Evolutionary conservation across 2,888 invertebrate species (phyloP), one percentile per base, ranked within the genome.

Genomic region (Hyppa rectilinea): DNA sequence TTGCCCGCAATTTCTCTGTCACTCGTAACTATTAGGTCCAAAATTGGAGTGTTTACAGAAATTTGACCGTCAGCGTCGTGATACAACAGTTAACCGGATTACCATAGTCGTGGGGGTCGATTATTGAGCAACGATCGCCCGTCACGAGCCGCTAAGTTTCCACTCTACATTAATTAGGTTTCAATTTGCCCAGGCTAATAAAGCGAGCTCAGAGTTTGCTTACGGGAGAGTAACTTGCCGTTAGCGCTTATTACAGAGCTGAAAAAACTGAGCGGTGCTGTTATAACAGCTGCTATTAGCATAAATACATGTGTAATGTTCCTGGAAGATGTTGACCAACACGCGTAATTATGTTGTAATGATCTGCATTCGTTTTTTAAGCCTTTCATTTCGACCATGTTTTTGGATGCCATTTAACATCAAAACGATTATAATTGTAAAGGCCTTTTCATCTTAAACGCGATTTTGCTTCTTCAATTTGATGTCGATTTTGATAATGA

Each of bases 41-140:
- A 91, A 92, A 91, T 90, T 89, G 89, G 88, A 82, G 70, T 88
- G 87, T 89, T 89, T 89, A 88, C 85, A 87, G 87, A 90, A 89
- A 87, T 90, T 88, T 86, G 88, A 85, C 78, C 82, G 75, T 79
- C 85, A 81, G 80, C 82, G 74, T 90, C 91, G 90, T 92, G 92
- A 91, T 88, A 87, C 83, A 83, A 89, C 87, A 87, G 87, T 90
- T 91, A 91, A 89, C 86, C 87, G 75, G 83, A 92, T 92, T 92
- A 91, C 90, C 90, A 92, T 91, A 92, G 89, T 91, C 92, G 92
- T 91, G 91, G 90, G 87, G 87, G 87, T 88, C 87, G 87, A 83
- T 88, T 86, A 87, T 88, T 89, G 88, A 86, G 87, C 85, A 88
- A 87, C 87, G 82, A 80, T 83, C 83, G 81, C 67, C 85, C 83